Conservation (phyloP, 2,113 vertebrate genomes). For the Lasiurus cinereus region DNA sequence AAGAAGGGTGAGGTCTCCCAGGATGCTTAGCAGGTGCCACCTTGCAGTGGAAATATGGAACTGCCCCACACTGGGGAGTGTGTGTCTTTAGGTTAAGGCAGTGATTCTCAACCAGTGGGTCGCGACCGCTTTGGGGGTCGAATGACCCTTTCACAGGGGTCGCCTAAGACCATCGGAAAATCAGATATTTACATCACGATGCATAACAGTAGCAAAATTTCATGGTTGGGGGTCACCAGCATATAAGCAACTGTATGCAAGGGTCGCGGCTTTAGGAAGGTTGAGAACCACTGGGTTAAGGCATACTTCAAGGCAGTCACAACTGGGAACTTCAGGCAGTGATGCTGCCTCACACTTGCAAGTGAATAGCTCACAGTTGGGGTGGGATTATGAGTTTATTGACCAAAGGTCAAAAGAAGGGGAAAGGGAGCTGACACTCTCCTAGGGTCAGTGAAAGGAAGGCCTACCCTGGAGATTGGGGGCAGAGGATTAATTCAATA, state of each 20-base stretch:
- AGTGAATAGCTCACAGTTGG: constrained; percentile 25
- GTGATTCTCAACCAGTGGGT: no score
- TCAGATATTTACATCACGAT: no score
- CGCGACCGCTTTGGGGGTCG: no score
- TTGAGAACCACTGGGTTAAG: not conserved
- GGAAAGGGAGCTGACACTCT: constrained; percentile 12
- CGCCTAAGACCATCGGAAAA: no score
- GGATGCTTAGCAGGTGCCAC: not conserved
- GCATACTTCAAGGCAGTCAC: not conserved
- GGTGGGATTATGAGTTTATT: not conserved
- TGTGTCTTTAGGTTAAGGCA: not conserved
- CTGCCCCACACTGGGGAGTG: no score
- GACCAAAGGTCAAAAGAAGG: constrained; percentile 54
- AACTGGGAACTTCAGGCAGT: not conserved
- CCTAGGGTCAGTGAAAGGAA: constrained; percentile 42
- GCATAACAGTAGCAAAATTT: no score
- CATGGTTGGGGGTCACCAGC: no score
- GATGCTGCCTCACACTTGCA: not conserved
- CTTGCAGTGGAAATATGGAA: not conserved
- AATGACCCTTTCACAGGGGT: no score
- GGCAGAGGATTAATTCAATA: constrained; percentile 7
- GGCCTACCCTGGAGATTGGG: not conserved
- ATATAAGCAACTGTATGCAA: no score
- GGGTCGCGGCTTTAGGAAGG: no score
- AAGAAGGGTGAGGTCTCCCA: not conserved